phyloP scores from a whole-genome alignment of 1,140 invertebrate genomes.

The Melitaea cinxia region DNA sequence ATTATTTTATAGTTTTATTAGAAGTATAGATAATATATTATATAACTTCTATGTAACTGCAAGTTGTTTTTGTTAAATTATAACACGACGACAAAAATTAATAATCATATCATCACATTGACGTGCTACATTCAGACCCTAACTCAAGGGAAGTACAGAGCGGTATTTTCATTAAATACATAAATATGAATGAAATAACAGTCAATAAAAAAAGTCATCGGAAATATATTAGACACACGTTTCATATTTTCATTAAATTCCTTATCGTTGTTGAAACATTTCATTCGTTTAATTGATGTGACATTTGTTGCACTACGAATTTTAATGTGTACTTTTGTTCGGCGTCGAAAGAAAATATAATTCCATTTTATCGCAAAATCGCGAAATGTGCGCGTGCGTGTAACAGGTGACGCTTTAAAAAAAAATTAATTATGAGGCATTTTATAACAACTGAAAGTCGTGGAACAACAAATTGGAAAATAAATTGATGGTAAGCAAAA shows the following conservation, averaged over 20 bases:
- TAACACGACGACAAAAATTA: too few relatives aligned
- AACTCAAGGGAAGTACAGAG: too few relatives aligned
- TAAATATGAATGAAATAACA: background rate
- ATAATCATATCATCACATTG: too few relatives aligned
- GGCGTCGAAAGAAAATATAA: background rate
- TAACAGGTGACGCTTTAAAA: background rate
- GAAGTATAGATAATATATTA: too few relatives aligned
- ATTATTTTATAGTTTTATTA: too few relatives aligned
- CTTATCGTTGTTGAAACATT: background rate
- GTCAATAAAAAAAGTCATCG: background rate
- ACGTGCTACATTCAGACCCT: too few relatives aligned
- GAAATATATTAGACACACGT: background rate
- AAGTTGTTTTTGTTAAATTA: too few relatives aligned
- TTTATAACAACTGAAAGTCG: conserved; percentile 3
- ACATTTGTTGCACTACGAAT: conserved; percentile 3
- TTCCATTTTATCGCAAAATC: background rate
- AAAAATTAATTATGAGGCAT: background rate
- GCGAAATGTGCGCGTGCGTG: background rate
- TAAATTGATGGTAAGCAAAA: conserved; percentile 28
- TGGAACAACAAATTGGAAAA: conserved; percentile 45
- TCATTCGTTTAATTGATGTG: background rate
- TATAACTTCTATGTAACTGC: too few relatives aligned
- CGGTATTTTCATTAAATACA: background rate
- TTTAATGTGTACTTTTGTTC: background rate
- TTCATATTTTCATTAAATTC: conserved; percentile 2